Evolutionary conservation across 2,113 vertebrate species (phyloP), one percentile per base, ranked within the genome.

Genomic region (Antigone vipio): DNA sequence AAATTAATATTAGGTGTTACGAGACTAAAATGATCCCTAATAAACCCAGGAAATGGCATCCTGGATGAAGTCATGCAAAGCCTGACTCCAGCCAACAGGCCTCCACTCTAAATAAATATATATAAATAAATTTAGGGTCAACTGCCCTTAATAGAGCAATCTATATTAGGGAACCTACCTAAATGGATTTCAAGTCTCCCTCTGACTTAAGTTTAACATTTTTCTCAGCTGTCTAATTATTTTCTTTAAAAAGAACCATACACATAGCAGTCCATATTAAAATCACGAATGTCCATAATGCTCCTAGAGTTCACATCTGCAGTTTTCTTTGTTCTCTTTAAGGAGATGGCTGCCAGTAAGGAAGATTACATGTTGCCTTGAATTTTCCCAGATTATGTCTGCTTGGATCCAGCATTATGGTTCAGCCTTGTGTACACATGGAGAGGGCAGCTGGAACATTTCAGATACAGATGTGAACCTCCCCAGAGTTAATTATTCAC

Each of bases 331-430:
- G 71, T 55, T 64, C 76, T 71, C 64, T 78, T 86, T 77, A 68
- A 60, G 79, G 76, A 85, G 40, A 68, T 49, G 50, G 11, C 27
- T 92, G 80, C 88, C 94, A 93, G 52, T 81, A 94, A 89, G 40
- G 52, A 95, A 95, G 77, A 91, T 91, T 92, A 92, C 30, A 94
- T 19, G 40, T 87, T 94, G 96, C 80, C 49, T 92, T 94, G 86
- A 91, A 94, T 95, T 96, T 96, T 96, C 79, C 83, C 85, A 93
- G 83, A 95, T 93, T 88, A 81, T 35, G 16, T 89, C 68, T 95
- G 59, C 60, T 92, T 88, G 77, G 30, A 96, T 92, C 42, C 63
- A 92, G 30, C 63, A 52, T n/a, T 64, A 93, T 29, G 11, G 58
- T 88, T 96, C 92, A 93, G 59, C 22, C n/a, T 84, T 72, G 64